Evolutionary conservation across 2,888 invertebrate species (phyloP).

Genomic region (Drosophila meridiana): DNA sequence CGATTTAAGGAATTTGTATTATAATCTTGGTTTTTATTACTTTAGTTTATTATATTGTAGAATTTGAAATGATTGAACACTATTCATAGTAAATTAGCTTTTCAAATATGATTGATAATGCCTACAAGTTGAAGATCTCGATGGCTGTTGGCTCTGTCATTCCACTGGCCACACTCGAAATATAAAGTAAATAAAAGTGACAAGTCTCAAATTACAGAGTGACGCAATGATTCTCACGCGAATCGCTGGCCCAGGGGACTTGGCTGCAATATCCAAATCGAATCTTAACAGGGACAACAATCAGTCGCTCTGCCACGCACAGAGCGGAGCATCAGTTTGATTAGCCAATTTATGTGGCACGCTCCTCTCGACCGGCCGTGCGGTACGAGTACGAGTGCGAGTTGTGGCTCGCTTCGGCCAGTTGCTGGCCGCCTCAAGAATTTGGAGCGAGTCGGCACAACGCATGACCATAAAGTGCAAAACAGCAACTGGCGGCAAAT

Average conservation of each 20-base stretch:
- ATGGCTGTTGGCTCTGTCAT: neutral
- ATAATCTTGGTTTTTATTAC: neutral
- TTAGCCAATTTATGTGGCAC: constrained; percentile 85
- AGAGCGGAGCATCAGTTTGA: constrained; percentile 71
- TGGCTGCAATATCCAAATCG: constrained; percentile 64
- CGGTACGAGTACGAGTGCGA: neutral
- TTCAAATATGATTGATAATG: too few species aligned
- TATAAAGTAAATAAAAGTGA: constrained; percentile 16
- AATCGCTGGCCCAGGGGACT: constrained; percentile 36
- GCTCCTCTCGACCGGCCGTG: constrained; percentile 64
- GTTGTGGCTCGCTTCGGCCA: constrained; percentile 6
- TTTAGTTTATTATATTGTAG: neutral
- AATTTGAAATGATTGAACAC: too few species aligned
- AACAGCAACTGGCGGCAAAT: constrained; percentile 52
- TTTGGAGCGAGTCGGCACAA: constrained; percentile 76
- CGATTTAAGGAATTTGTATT: neutral
- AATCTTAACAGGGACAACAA: constrained; percentile 50
- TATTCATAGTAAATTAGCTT: too few species aligned
- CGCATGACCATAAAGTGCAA: constrained; percentile 76
- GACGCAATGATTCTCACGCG: constrained; percentile 26
- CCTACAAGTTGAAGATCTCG: neutral
- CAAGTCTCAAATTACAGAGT: constrained; percentile 12
- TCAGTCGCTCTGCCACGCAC: constrained; percentile 42
- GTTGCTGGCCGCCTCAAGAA: constrained; percentile 62
- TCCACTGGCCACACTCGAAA: neutral